These are phyloP conservation scores for Malurus leucopterus DNA, from an alignment of 2,797 vertebrate species.

Conservation along the genomic window DNA sequence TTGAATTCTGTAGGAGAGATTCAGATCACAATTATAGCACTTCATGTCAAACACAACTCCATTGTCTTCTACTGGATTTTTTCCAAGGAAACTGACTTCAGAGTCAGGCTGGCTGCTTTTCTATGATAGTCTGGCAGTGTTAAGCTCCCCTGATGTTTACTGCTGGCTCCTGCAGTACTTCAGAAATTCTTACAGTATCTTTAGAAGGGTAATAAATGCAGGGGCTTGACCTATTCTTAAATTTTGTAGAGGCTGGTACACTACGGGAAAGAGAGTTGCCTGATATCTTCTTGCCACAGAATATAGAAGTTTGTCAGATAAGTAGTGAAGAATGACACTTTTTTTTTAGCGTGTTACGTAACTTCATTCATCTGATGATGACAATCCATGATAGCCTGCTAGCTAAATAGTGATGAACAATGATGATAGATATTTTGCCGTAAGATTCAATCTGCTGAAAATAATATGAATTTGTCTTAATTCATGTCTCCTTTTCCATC, in stretches of 20 bases:
- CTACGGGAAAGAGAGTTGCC: not conserved
- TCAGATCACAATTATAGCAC: not conserved
- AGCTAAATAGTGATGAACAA: not conserved
- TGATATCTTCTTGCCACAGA: not conserved
- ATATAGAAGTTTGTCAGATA: not conserved
- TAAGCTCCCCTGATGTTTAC: not conserved
- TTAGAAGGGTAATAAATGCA: not conserved
- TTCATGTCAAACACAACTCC: not conserved
- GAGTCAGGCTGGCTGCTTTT: not conserved
- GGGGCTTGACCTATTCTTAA: not conserved
- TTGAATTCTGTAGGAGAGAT: not conserved
- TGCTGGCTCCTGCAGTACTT: not conserved
- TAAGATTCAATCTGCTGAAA: not conserved
- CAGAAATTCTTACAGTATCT: not conserved
- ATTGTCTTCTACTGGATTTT: slow-evolving; percentile 28
- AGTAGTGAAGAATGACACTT: not conserved
- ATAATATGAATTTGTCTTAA: not conserved
- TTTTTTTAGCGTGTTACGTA: not conserved
- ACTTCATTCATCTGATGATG: not conserved
- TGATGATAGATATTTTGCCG: not conserved
- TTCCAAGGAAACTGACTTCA: slow-evolving; percentile 27
- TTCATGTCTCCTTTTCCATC: not conserved
- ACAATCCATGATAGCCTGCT: not conserved
- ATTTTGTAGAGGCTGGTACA: not conserved
- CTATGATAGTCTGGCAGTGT: not conserved